Evolutionary conservation across 2,797 vertebrate genomes (phyloP).

Genomic region (Kryptopterus vitreolus): DNA sequence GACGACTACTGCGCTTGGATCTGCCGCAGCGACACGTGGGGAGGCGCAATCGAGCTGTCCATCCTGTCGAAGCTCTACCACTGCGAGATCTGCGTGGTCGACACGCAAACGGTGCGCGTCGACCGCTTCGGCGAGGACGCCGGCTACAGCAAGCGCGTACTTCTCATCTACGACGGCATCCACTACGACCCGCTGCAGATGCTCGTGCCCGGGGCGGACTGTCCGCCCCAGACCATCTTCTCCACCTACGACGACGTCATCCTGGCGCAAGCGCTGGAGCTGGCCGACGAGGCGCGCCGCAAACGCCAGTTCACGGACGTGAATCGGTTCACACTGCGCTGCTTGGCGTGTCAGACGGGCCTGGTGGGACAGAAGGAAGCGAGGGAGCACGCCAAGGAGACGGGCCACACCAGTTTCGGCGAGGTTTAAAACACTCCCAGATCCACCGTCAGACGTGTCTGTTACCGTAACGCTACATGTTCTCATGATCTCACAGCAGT

Average conservation of each 20-base stretch:
- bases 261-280: slow-evolving; percentile 89
- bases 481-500: slow-evolving; percentile 48
- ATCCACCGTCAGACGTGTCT: not conserved
- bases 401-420: slow-evolving; percentile 94
- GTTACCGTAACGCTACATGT: slow-evolving; percentile 25
- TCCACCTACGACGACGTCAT: slow-evolving; percentile 86
- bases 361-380: slow-evolving; percentile 95
- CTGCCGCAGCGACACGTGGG: slow-evolving; percentile 91
- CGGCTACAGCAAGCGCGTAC: slow-evolving; percentile 86
- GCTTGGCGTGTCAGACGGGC: slow-evolving; percentile 95
- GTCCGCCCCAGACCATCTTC: slow-evolving; percentile 92
- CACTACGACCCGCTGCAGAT: slow-evolving; percentile 95
- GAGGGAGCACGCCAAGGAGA: slow-evolving; percentile 94
- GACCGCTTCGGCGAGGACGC: slow-evolving; percentile 96
- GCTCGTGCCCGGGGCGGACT: slow-evolving; percentile 73
- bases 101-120: slow-evolving; percentile 95
- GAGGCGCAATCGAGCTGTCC: slow-evolving; percentile 96
- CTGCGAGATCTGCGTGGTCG: slow-evolving; percentile 97
- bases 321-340: slow-evolving; percentile 89
- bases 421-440: slow-evolving; percentile 81
- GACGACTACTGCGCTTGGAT: slow-evolving; percentile 95
- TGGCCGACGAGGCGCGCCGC: slow-evolving; percentile 91
- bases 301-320: slow-evolving; percentile 96
- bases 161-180: slow-evolving; percentile 96
- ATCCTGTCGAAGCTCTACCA: slow-evolving; percentile 96